Conservation (phyloP, 2,888 invertebrate species). For the Pilophorus perplexus region DNA sequence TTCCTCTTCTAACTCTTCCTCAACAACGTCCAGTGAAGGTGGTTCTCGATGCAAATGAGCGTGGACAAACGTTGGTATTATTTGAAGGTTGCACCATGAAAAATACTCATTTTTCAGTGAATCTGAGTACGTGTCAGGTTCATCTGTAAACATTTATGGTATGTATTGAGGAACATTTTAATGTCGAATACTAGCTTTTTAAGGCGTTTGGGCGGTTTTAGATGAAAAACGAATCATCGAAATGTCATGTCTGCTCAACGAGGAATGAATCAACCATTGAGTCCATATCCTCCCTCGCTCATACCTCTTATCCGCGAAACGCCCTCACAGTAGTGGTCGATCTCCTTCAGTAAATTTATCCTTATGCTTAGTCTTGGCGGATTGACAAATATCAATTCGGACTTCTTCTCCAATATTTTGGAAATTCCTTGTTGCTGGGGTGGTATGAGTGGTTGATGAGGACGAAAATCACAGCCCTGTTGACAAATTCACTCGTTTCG, state of each 20-base stretch:
- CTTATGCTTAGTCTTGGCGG: conserved; percentile 24
- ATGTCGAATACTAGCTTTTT: too few relatives aligned
- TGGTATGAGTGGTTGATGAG: conserved; percentile 37
- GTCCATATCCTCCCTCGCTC: too few relatives aligned
- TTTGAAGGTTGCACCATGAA: conserved; percentile 44
- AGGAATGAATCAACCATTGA: neutral
- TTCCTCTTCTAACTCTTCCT: conserved; percentile 34
- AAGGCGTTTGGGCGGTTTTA: too few relatives aligned
- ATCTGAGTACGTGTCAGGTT: conserved; percentile 8
- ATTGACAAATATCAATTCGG: conserved; percentile 27
- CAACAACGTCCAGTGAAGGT: conserved; percentile 9
- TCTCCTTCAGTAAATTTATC: conserved; percentile 28
- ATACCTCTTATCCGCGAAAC: conserved; percentile 13
- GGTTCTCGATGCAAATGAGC: conserved; percentile 21
- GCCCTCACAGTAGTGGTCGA: conserved; percentile 22
- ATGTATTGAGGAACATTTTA: too few relatives aligned
- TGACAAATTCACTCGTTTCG: too few relatives aligned
- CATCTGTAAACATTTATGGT: conserved; percentile 24
- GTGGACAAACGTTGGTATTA: conserved; percentile 36
- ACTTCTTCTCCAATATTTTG: conserved; percentile 20
- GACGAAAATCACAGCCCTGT: conserved; percentile 45
- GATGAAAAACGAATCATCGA: too few relatives aligned
- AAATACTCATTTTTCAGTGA: conserved; percentile 37
- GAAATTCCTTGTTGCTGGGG: conserved; percentile 19
- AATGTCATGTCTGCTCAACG: neutral